Conservation (phyloP, 2,888 invertebrate species). For the Ophion slaviceki region DNA sequence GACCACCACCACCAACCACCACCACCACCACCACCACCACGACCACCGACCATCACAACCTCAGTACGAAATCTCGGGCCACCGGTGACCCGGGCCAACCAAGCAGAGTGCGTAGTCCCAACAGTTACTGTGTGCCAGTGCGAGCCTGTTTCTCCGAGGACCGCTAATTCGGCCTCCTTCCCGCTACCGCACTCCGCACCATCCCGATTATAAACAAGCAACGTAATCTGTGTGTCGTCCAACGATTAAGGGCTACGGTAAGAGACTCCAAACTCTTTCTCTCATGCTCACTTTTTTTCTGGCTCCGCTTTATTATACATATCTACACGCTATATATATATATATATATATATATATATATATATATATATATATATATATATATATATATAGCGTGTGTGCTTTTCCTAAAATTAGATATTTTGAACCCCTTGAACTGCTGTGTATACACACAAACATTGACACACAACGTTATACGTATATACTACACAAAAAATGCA, state of each 20-base stretch:
- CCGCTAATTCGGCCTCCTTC: constrained; percentile 83
- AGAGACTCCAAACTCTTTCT: constrained; percentile 74
- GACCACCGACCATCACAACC: constrained; percentile 70
- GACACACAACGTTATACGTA: too few relatives aligned
- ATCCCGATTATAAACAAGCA: constrained; percentile 81
- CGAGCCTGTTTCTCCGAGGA: constrained; percentile 83
- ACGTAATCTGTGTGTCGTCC: constrained; percentile 78
- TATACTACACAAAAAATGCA: too few relatives aligned
- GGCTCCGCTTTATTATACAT: constrained; percentile 50
- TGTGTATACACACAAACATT: too few relatives aligned
- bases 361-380: background rate
- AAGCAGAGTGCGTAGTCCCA: constrained; percentile 82
- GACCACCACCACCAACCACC: constrained; percentile 72
- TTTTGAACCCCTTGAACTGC: too few relatives aligned
- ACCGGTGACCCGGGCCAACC: constrained; percentile 72
- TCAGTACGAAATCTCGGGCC: constrained; percentile 71
- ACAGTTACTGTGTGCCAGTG: constrained; percentile 83
- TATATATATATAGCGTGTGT: background rate
- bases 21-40: constrained; percentile 75
- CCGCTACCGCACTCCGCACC: constrained; percentile 83
- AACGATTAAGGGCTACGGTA: constrained; percentile 79
- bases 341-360: background rate
- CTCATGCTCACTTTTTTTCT: constrained; percentile 67
- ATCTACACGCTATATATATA: background rate
- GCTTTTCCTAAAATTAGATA: too few relatives aligned